phyloP scores from a whole-genome alignment of 2,113 vertebrate genomes.

The Ariopsis seemanni region DNA sequence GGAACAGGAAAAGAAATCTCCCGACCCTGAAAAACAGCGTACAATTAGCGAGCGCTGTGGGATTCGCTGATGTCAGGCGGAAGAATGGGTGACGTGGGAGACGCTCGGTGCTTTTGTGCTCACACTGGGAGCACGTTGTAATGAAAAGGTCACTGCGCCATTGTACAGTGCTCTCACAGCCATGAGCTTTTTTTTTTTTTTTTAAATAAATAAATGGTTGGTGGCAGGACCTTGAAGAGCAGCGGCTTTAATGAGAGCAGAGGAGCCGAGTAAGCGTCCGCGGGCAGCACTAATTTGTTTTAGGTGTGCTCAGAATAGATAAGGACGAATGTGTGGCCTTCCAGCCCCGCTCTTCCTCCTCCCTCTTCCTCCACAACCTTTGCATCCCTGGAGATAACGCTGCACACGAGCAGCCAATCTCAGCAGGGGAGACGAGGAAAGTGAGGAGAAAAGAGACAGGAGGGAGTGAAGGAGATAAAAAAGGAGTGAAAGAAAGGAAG shows the following conservation, averaged over 20 bases:
- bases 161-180: conserved; percentile 66
- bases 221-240: conserved; percentile 73
- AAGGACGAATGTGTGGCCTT: conserved; percentile 76
- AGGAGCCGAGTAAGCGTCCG: conserved; percentile 66
- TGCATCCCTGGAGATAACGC: conserved; percentile 76
- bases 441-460: conserved; percentile 15
- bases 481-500: conserved; percentile 48
- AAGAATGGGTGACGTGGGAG: conserved; percentile 25
- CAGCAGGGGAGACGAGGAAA: conserved; percentile 53
- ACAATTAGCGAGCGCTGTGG: conserved; percentile 61
- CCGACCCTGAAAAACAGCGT: conserved; percentile 45
- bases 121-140: conserved; percentile 25
- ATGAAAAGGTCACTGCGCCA: conserved; percentile 66
- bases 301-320: conserved; percentile 80
- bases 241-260: conserved; percentile 71
- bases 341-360: conserved; percentile 27
- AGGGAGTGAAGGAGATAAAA: conserved; percentile 19
- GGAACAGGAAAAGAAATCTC: conserved; percentile 35
- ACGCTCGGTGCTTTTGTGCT: conserved; percentile 22
- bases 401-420: conserved; percentile 73
- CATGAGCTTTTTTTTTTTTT: conserved; percentile 48
- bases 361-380: conserved; percentile 63
- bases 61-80: conserved; percentile 17
- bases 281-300: conserved; percentile 78
- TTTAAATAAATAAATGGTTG: conserved; percentile 53